Evolutionary conservation across 1,140 invertebrate genomes (phyloP).

Genomic region (Solenopsis fugax): DNA sequence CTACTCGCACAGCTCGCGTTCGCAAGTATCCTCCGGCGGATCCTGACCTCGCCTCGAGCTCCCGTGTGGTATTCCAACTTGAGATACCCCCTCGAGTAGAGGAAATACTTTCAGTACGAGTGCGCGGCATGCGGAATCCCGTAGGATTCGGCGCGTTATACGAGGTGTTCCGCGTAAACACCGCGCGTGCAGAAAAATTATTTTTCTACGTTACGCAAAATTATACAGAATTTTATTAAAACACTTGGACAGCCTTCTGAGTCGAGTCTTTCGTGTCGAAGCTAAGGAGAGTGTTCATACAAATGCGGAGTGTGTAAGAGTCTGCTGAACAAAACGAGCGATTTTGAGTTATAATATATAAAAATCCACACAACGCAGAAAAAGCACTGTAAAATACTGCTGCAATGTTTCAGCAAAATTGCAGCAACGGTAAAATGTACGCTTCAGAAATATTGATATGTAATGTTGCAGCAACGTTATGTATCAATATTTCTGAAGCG

Average conservation of each 20-base stretch:
- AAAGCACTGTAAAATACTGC: no score
- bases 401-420: no score
- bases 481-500: no score
- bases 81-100: conserved; percentile 35
- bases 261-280: neutral
- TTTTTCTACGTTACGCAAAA: neutral
- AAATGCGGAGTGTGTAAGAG: neutral
- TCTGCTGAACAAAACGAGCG: neutral
- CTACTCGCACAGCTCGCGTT: conserved; percentile 24
- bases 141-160: conserved; percentile 11
- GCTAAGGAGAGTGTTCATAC: neutral
- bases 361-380: neutral
- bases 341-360: neutral
- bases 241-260: neutral
- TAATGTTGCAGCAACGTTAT: no score
- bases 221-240: neutral
- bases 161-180: conserved; percentile 12
- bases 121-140: conserved; percentile 42
- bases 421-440: no score
- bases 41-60: conserved; percentile 57
- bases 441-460: no score
- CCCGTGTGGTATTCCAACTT: conserved; percentile 44
- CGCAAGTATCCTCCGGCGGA: conserved; percentile 46
- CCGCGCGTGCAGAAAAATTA: no score
- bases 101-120: conserved; percentile 41